Conservation (phyloP, 2,113 vertebrate species). For the Oenanthe oenanthe region DNA sequence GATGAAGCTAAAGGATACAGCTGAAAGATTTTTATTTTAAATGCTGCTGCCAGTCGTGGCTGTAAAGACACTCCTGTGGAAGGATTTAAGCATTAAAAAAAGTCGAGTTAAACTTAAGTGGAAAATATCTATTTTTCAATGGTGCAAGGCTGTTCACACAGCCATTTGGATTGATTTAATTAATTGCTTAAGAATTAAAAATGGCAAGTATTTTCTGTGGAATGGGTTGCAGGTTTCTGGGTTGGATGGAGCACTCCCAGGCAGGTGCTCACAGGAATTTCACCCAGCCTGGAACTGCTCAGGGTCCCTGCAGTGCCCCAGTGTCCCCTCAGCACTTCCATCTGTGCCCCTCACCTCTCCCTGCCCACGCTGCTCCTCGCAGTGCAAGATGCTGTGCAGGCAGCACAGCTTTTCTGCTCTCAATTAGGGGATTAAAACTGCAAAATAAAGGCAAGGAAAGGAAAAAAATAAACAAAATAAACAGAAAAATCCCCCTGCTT, state of each 20-base stretch:
- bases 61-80: background rate
- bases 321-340: background rate
- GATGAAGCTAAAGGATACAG: slow-evolving; percentile 1
- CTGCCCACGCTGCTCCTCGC: background rate
- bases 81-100: background rate
- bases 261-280: background rate
- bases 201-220: background rate
- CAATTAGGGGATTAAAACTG: background rate
- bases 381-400: background rate
- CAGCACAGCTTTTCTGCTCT: background rate
- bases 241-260: background rate
- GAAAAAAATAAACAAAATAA: background rate
- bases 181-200: background rate
- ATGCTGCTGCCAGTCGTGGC: background rate
- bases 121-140: background rate
- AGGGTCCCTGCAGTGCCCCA: rapidly evolving
- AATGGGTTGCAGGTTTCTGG: background rate
- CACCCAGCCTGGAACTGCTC: background rate
- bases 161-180: background rate
- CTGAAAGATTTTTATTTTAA: slow-evolving; percentile 24
- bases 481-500: background rate
- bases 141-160: background rate
- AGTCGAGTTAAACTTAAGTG: background rate
- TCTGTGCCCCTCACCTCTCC: background rate
- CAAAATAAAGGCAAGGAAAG: background rate